Percentiles rank a stretch among this genome's conserved stretches.
Evolutionary conservation across 1,140 invertebrate genomes (phyloP).

Genomic region (Probaryconus sp.): DNA sequence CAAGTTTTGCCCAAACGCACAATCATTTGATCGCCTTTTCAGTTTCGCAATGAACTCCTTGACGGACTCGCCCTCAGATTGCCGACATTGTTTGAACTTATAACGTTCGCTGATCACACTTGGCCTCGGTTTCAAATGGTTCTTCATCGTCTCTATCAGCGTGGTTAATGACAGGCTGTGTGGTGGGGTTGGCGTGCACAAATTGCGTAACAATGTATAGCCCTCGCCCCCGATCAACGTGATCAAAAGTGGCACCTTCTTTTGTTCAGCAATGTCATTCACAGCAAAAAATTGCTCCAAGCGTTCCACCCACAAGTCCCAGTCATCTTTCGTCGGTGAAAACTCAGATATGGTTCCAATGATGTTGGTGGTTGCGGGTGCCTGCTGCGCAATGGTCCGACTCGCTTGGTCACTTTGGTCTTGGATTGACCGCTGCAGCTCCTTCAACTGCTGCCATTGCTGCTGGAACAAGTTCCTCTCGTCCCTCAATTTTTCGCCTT

Average conservation of each 20-base stretch:
- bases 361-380: no score
- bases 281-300: no score
- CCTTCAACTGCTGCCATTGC: no score
- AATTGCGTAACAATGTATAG: slow-evolving; percentile 41
- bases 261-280: no score
- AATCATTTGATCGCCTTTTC: slow-evolving; percentile 11
- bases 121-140: slow-evolving; percentile 34
- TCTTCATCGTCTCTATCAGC: slow-evolving; percentile 17
- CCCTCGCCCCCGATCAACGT: slow-evolving; percentile 43
- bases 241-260: slow-evolving; percentile 25
- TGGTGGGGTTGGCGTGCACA: slow-evolving; percentile 34
- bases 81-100: slow-evolving; percentile 45
- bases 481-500: no score
- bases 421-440: no score
- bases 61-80: background rate
- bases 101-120: slow-evolving; percentile 39
- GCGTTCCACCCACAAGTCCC: no score
- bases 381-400: no score
- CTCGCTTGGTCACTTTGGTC: no score
- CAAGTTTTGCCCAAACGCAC: slow-evolving; percentile 18
- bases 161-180: background rate
- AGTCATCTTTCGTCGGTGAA: no score
- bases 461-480: no score
- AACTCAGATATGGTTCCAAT: no score
- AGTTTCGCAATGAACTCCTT: slow-evolving; percentile 21